Evolutionary conservation across 2,797 vertebrate species (phyloP).

Genomic region (Limnodromus scolopaceus): DNA sequence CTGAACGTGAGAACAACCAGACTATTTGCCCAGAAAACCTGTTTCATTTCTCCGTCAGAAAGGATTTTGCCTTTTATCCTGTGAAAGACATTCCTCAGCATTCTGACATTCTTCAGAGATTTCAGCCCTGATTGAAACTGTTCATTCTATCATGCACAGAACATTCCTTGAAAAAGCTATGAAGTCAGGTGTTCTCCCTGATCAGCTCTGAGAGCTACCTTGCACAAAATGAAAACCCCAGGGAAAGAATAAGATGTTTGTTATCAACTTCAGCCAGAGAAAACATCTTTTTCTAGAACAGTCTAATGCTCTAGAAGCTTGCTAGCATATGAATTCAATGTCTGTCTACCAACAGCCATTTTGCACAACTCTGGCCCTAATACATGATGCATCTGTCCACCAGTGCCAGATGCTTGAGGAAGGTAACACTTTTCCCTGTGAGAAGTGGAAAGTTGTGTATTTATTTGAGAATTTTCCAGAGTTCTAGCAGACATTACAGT

Average conservation of each 20-base stretch:
- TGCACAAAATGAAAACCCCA: neutral
- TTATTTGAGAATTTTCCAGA: neutral
- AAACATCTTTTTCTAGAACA: neutral
- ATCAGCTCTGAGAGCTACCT: neutral
- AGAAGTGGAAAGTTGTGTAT: neutral
- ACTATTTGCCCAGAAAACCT: neutral
- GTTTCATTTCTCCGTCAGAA: neutral
- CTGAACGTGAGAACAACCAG: neutral
- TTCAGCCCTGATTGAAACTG: neutral
- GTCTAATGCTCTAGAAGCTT: neutral
- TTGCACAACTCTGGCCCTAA: neutral
- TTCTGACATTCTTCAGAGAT: neutral
- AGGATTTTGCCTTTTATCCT: neutral
- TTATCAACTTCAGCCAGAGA: neutral
- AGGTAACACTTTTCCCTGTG: neutral
- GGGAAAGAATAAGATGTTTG: neutral
- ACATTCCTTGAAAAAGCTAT: neutral
- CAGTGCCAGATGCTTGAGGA: neutral
- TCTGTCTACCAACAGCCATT: neutral
- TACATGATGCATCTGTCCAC: neutral
- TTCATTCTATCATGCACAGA: neutral
- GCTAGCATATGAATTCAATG: neutral
- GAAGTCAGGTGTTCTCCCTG: neutral
- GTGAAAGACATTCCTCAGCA: neutral
- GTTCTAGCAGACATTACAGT: neutral